phyloP scores from a whole-genome alignment of 2,113 vertebrate species.

The Naja naja region DNA sequence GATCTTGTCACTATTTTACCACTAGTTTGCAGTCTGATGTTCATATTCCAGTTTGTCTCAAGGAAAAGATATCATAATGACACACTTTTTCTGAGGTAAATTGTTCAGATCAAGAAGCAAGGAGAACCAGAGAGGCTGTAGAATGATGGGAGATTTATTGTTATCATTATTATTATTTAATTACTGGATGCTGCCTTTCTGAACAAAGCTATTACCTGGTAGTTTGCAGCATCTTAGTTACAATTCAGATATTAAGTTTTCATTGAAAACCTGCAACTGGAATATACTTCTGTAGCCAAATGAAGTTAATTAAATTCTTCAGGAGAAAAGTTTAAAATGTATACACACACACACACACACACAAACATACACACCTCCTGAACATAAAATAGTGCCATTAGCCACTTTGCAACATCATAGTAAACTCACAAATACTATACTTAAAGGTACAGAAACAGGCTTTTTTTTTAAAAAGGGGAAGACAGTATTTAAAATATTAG shows the following conservation, averaged over 20 bases:
- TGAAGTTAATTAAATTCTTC: background rate
- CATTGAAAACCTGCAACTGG: background rate
- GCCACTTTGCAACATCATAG: background rate
- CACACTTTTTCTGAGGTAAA: background rate
- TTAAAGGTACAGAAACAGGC: background rate
- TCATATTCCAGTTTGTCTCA: background rate
- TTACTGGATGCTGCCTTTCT: background rate
- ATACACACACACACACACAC: background rate
- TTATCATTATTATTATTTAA: background rate
- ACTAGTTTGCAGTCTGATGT: background rate
- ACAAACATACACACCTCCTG: background rate
- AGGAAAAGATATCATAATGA: background rate
- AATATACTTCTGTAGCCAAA: background rate
- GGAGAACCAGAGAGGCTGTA: background rate
- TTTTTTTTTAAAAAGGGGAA: background rate
- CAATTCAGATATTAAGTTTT: background rate
- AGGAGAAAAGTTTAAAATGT: background rate
- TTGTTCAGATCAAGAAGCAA: background rate
- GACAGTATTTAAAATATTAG: background rate
- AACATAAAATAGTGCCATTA: background rate
- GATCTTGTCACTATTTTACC: background rate
- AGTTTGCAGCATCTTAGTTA: background rate
- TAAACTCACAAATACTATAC: background rate
- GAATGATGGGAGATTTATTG: background rate
- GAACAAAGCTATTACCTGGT: background rate